Evolutionary conservation across 2,113 vertebrate genomes (phyloP).

Genomic region (Myotis yumanensis): DNA sequence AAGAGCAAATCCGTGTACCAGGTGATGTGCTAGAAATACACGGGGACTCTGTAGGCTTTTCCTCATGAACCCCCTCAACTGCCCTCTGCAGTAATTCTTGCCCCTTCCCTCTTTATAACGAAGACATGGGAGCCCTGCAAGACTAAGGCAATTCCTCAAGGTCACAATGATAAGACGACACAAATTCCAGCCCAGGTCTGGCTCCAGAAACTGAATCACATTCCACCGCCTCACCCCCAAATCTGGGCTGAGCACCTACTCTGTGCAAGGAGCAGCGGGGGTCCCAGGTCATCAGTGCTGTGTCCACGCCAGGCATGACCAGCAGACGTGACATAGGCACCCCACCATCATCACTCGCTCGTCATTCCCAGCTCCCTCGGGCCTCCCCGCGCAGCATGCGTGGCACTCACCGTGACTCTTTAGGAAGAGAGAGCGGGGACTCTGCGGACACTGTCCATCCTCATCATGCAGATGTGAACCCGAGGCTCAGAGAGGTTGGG

Average conservation of each 20-base stretch:
- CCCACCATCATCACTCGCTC: too few relatives aligned
- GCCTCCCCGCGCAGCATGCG: neutral
- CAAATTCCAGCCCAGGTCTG: neutral
- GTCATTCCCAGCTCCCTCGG: neutral
- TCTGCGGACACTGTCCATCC: accelerated
- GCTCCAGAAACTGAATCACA: neutral
- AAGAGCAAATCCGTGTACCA: neutral
- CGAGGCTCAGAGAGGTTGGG: too few relatives aligned
- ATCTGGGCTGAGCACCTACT: neutral
- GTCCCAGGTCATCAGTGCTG: accelerated
- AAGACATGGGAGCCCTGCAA: neutral
- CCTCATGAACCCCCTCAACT: neutral
- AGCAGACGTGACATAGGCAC: accelerated
- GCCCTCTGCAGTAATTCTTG: neutral
- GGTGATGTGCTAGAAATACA: accelerated
- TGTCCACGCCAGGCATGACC: accelerated
- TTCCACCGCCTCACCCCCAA: neutral
- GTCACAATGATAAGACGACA: neutral
- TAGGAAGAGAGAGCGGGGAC: neutral
- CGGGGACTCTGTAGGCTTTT: neutral
- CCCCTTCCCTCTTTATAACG: neutral
- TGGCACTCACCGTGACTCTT: neutral
- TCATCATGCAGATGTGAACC: accelerated
- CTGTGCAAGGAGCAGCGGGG: too few relatives aligned
- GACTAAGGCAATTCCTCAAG: neutral